Evolutionary conservation across 2,797 vertebrate genomes (phyloP).

Genomic region (Anguilla pacifica): DNA sequence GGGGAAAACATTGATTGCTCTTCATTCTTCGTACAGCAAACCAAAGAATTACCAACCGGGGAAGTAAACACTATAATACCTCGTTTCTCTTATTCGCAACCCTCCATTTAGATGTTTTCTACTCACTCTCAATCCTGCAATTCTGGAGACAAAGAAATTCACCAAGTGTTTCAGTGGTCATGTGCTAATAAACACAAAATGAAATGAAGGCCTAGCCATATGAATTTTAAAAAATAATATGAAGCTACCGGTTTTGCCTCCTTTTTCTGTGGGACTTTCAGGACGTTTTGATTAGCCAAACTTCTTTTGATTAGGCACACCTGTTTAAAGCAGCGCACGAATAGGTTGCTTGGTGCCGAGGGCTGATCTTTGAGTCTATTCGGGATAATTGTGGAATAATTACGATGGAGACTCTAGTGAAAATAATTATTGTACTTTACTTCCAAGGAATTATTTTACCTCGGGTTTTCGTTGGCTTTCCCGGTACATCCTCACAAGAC

Average conservation of each 20-base stretch:
- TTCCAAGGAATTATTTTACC: constrained; percentile 47
- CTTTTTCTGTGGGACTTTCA: not conserved
- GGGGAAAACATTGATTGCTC: no score
- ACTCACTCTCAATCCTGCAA: not conserved
- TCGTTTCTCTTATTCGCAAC: not conserved
- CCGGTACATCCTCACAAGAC: constrained; percentile 26
- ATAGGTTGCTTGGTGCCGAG: constrained; percentile 42
- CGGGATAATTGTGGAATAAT: constrained; percentile 39
- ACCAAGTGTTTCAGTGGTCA: not conserved
- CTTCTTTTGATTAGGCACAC: constrained; percentile 69
- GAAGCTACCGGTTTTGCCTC: not conserved
- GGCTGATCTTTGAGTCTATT: constrained; percentile 41
- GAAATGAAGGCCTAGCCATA: not conserved
- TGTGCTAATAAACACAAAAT: not conserved
- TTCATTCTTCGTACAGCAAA: no score
- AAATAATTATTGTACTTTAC: constrained; percentile 40
- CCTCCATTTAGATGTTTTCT: not conserved
- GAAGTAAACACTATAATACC: not conserved
- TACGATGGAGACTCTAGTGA: constrained; percentile 58
- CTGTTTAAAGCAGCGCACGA: constrained; percentile 60
- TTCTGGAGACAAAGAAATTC: not conserved
- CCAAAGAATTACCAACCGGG: not conserved
- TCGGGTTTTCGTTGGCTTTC: constrained; percentile 43
- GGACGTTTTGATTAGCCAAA: constrained; percentile 8
- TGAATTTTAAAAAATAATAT: not conserved